Conservation (phyloP, 2,888 invertebrate species). For the Listrodromus nycthemerus region DNA sequence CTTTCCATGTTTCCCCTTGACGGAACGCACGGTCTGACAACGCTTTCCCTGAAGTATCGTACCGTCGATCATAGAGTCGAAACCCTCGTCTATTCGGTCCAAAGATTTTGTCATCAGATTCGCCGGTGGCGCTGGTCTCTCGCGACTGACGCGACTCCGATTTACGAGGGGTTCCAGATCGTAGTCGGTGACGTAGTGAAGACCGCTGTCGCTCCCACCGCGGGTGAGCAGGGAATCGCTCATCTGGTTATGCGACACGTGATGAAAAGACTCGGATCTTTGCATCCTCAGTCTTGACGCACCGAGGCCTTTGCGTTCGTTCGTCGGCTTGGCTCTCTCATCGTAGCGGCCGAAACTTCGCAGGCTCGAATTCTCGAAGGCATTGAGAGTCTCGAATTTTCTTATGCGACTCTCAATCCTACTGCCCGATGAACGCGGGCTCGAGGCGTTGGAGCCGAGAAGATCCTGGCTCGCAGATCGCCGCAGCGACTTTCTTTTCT, state of each 20-base stretch:
- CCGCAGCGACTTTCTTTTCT: slow-evolving; percentile 78
- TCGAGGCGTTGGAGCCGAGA: slow-evolving; percentile 76
- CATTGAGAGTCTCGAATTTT: slow-evolving; percentile 82
- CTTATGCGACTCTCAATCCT: slow-evolving; percentile 79
- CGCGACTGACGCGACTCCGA: slow-evolving; percentile 58
- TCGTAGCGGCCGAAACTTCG: slow-evolving; percentile 71
- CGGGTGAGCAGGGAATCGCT: slow-evolving; percentile 74
- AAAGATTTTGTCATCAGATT: slow-evolving; percentile 89
- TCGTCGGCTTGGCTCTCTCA: slow-evolving; percentile 61
- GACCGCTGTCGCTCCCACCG: slow-evolving; percentile 83
- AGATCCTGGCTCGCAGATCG: slow-evolving; percentile 81
- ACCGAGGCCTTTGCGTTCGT: slow-evolving; percentile 47
- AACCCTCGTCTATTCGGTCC: slow-evolving; percentile 91
- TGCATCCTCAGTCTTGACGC: slow-evolving; percentile 72
- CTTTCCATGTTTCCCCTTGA: slow-evolving; percentile 51
- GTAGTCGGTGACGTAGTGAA: slow-evolving; percentile 81
- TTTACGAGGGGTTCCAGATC: slow-evolving; percentile 76
- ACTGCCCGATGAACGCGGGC: slow-evolving; percentile 74
- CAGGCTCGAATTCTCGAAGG: slow-evolving; percentile 79
- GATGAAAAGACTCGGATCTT: slow-evolving; percentile 82
- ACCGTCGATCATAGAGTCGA: slow-evolving; percentile 89
- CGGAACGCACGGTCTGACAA: slow-evolving; percentile 22
- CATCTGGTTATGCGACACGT: slow-evolving; percentile 73
- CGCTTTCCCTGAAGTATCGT: slow-evolving; percentile 29
- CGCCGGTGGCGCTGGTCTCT: slow-evolving; percentile 71